Evolutionary conservation across 2,888 invertebrate species (phyloP).

Genomic region (Caradrina kadenii): DNA sequence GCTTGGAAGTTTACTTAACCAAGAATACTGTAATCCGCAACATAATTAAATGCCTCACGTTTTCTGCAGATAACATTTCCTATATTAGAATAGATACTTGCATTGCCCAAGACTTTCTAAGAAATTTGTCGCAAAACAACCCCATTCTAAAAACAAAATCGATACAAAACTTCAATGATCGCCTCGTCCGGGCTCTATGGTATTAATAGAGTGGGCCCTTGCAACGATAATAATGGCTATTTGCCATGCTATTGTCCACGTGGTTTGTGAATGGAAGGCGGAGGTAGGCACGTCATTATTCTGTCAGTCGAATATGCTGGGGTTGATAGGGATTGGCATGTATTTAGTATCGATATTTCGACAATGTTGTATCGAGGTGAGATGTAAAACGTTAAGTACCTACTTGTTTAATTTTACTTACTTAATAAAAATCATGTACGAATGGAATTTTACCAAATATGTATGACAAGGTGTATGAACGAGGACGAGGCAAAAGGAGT

Average conservation of each 20-base stretch:
- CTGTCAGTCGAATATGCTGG: conserved; percentile 76
- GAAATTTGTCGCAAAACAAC: conserved; percentile 29
- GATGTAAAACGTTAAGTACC: neutral
- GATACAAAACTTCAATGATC: conserved; percentile 67
- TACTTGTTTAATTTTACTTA: too few relatives aligned
- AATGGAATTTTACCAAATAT: too few relatives aligned
- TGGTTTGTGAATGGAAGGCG: conserved; percentile 82
- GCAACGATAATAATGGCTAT: conserved; percentile 85
- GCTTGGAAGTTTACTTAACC: neutral
- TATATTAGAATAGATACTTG: neutral
- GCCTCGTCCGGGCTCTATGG: conserved; percentile 65
- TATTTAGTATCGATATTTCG: conserved; percentile 57
- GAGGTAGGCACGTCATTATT: conserved; percentile 87
- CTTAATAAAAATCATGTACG: too few relatives aligned
- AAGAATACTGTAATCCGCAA: conserved; percentile 13
- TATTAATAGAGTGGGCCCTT: conserved; percentile 81
- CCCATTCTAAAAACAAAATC: conserved; percentile 34
- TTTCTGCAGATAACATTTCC: neutral
- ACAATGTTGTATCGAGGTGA: neutral
- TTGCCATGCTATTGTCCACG: conserved; percentile 87
- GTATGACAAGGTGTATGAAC: too few relatives aligned
- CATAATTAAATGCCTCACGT: conserved; percentile 25
- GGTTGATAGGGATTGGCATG: conserved; percentile 71
- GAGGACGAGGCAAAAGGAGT: too few relatives aligned
- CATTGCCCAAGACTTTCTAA: conserved; percentile 31